Evolutionary conservation across 2,113 vertebrate species (phyloP), one percentile per base, ranked within the genome.

Genomic region (Quiscalus mexicanus): DNA sequence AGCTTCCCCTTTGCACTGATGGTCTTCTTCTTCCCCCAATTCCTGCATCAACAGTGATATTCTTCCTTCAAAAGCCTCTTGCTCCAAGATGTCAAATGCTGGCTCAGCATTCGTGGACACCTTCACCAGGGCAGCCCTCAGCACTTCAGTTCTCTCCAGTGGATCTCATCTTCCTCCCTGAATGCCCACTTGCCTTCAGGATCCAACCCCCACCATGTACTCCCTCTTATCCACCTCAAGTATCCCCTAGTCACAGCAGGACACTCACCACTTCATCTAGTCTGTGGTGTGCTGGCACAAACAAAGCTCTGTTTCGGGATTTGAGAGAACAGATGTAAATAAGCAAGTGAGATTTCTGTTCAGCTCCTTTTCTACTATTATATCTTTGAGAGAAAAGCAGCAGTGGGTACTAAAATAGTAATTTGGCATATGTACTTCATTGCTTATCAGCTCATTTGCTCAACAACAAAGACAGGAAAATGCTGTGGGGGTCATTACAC

Each of bases 401-500:
- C 18, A 44, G 47, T 82, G 80, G 31, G 23, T 93, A 37, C 37
- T 37, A 85, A 94, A 95, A 79, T 6, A 69, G 63, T 45, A 63
- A 79, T 84, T 93, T 71, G 64, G 37, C 74, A 87, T 44, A 56
- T 89, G 62, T 69, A 13, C 64, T 89, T 85, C 21, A 7, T 58
- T 96, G 76, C 58, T 88, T 89, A 89, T 93, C 84, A 83, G 44
- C 85, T 95, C 45, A 0, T 56, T 92, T 5, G 0, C 69, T 95
- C 69, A 89, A 82, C 82, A 93, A 67, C 70, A 96, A 94, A 68
- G 76, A 73, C 37, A 58, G 39, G 47, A 84, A 94, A 96, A 82
- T 60, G 35, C 25, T 80, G 17, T 8, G 7, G 52, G 81, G 55
- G 10, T 95, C 89, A 45, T 62, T 90, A 79, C 60, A 69, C 18